phyloP scores from a whole-genome alignment of 1,140 invertebrate species.

The Neuroterus valhalla region DNA sequence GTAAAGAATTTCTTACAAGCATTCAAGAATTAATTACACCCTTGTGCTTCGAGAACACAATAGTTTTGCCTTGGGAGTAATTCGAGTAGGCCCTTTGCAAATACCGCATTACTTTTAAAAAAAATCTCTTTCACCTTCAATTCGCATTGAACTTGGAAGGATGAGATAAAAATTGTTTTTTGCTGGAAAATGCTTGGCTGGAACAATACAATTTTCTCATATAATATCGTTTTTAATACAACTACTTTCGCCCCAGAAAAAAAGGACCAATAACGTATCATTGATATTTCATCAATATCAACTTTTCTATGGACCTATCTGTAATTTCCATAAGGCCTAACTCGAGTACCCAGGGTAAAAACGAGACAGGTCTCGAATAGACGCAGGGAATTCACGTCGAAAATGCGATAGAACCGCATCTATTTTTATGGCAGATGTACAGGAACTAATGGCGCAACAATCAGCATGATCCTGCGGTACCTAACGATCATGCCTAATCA shows the following conservation, averaged over 20 bases:
- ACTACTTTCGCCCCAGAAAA: too few species aligned
- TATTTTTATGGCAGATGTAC: conserved; percentile 68
- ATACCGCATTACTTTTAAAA: background rate
- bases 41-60: conserved; percentile 1
- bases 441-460: conserved; percentile 53
- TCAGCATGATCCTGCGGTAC: conserved; percentile 56
- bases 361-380: conserved; percentile 7
- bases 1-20: conserved; percentile 25
- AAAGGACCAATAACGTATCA: too few species aligned
- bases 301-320: background rate
- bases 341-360: background rate
- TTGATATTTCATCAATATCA: background rate
- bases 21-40: background rate
- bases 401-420: conserved; percentile 60
- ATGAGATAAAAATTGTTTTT: too few species aligned
- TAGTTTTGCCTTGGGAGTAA: background rate
- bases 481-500: conserved; percentile 59
- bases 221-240: too few species aligned
- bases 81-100: background rate
- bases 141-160: too few species aligned
- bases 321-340: background rate
- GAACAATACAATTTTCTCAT: too few species aligned
- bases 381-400: conserved; percentile 39
- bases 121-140: background rate
- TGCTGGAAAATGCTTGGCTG: too few species aligned